phyloP scores from a whole-genome alignment of 2,797 vertebrate species.

The Avahi laniger region DNA sequence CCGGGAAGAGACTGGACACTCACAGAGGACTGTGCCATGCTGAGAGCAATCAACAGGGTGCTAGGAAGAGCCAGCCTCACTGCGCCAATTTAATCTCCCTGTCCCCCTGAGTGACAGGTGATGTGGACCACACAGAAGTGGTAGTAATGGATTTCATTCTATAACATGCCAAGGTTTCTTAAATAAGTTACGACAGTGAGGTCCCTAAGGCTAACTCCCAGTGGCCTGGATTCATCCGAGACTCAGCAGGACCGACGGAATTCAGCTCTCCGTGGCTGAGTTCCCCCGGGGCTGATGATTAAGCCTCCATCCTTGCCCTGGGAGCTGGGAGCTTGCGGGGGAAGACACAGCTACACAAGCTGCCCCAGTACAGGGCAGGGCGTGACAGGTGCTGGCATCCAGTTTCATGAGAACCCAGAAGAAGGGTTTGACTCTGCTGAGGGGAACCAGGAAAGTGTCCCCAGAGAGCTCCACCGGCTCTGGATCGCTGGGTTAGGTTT shows the following conservation, averaged over 20 bases:
- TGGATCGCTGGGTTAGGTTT: not conserved
- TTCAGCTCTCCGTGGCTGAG: not conserved
- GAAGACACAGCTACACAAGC: not conserved
- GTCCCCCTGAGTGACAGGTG: not conserved
- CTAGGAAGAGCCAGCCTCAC: not conserved
- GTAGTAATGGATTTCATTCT: not conserved
- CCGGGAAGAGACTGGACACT: not conserved
- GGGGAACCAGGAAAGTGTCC: not conserved
- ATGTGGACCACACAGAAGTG: not conserved
- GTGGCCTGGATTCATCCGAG: not conserved
- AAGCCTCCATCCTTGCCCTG: not conserved
- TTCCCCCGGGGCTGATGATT: not conserved
- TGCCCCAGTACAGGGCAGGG: not conserved
- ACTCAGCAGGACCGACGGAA: not conserved
- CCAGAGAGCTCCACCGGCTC: not conserved
- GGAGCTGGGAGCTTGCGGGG: not conserved
- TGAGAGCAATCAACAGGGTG: not conserved
- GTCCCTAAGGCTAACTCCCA: slow-evolving; percentile 9
- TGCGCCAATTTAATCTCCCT: not conserved
- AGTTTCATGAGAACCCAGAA: not conserved
- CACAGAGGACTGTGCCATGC: not conserved
- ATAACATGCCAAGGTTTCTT: not conserved
- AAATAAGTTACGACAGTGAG: slow-evolving; percentile 34
- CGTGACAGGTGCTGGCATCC: fast-evolving
- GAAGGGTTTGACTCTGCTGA: not conserved